These are phyloP conservation scores for Silurus lanzhouensis DNA, from an alignment of 2,797 vertebrate genomes.

Conservation along the genomic window DNA sequence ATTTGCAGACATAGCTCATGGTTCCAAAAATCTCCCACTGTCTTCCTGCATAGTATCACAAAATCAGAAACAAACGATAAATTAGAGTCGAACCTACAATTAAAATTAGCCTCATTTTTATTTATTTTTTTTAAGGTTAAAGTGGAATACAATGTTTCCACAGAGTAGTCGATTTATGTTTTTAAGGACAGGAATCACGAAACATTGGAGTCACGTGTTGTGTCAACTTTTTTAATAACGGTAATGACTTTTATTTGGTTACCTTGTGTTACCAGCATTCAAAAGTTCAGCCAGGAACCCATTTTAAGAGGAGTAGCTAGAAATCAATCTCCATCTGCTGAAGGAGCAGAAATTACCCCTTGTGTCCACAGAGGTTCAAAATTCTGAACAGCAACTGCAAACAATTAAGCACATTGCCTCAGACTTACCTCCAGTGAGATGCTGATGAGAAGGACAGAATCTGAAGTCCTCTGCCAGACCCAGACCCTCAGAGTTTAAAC, in stretches of 20 bases:
- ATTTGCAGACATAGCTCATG: slow-evolving; percentile 64
- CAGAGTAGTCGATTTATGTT: slow-evolving; percentile 53
- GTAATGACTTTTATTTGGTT: slow-evolving; percentile 41
- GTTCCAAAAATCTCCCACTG: slow-evolving; percentile 64
- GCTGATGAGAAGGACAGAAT: slow-evolving; percentile 57
- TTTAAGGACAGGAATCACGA: slow-evolving; percentile 53
- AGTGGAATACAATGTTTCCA: slow-evolving; percentile 64
- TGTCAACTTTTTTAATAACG: slow-evolving; percentile 50
- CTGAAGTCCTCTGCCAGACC: slow-evolving; percentile 48
- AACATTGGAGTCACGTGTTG: slow-evolving; percentile 50
- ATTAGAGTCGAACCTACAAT: slow-evolving; percentile 70
- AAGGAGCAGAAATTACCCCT: slow-evolving; percentile 64
- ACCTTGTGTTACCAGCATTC: slow-evolving; percentile 28
- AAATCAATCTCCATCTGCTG: slow-evolving; percentile 57
- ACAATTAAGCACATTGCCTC: slow-evolving; percentile 70
- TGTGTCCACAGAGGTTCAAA: slow-evolving; percentile 23
- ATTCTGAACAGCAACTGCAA: slow-evolving; percentile 68
- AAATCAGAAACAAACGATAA: slow-evolving; percentile 65
- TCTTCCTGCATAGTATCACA: slow-evolving; percentile 57
- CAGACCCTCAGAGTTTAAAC: slow-evolving; percentile 58
- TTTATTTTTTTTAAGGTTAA: slow-evolving; percentile 60
- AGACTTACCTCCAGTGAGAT: slow-evolving; percentile 64
- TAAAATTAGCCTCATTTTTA: slow-evolving; percentile 62
- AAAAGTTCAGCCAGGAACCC: slow-evolving; percentile 45
- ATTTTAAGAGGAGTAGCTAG: slow-evolving; percentile 35